Evolutionary conservation across 2,797 vertebrate genomes (phyloP).

Genomic region (Danio jaintianensis): DNA sequence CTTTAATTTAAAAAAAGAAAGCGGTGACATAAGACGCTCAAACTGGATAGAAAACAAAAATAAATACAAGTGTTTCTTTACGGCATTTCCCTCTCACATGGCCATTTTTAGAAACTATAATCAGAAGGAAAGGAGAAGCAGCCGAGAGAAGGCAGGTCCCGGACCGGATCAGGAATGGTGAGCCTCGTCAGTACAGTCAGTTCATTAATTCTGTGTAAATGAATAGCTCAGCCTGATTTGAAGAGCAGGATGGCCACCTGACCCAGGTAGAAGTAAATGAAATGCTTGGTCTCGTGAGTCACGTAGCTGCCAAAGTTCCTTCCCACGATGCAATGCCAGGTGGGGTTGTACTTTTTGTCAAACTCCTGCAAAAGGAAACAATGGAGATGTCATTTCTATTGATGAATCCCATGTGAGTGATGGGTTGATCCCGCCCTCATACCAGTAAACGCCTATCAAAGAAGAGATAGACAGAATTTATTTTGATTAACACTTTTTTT

Average conservation of each 20-base stretch:
- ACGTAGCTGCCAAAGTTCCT: slow-evolving; percentile 98
- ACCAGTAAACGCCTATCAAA: too few species aligned
- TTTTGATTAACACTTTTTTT: too few species aligned
- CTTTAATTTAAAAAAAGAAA: slow-evolving; percentile 80
- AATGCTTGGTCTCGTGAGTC: slow-evolving; percentile 97
- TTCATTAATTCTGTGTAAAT: slow-evolving; percentile 67
- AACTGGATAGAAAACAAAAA: slow-evolving; percentile 84
- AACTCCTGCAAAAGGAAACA: slow-evolving; percentile 82
- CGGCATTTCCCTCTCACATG: slow-evolving; percentile 70
- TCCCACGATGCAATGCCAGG: slow-evolving; percentile 98
- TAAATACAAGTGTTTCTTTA: slow-evolving; percentile 89
- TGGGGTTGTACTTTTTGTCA: slow-evolving; percentile 98
- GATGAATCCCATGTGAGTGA: too few species aligned
- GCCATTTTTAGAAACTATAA: slow-evolving; percentile 71
- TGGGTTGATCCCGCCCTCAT: too few species aligned
- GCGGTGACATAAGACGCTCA: slow-evolving; percentile 66
- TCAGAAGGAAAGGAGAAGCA: slow-evolving; percentile 81
- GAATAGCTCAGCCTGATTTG: slow-evolving; percentile 88
- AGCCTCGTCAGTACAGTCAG: slow-evolving; percentile 85
- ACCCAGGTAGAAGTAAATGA: slow-evolving; percentile 99
- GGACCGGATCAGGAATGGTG: slow-evolving; percentile 87
- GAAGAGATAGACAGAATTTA: too few species aligned
- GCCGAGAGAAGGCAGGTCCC: slow-evolving; percentile 82
- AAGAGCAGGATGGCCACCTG: slow-evolving; percentile 98
- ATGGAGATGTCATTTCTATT: neutral